Base-by-base conservation (phyloP, 2,113 vertebrate genomes). In the Mastomys natalensis region DNA sequence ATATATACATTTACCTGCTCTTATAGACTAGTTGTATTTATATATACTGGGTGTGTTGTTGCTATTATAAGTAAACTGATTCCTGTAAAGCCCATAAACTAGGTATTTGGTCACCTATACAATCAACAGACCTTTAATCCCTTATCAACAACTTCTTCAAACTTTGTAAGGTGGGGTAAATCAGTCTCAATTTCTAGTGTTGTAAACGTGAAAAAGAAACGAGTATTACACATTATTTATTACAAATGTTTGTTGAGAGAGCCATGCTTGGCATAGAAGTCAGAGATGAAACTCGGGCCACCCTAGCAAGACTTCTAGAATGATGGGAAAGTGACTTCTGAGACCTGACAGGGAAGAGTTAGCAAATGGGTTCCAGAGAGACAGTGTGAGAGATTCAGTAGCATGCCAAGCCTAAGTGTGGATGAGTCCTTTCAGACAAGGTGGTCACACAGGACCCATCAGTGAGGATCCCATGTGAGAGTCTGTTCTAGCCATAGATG, bases 61-160 rank as follows among this genome's bases (percentile, higher is more conserved):
- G 43, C 43, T 45, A 45, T 31, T 43, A 73, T 90, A 95, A 40
- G 78, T 90, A 78, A 90, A 68, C 29, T 84, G 88, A 94, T 76
- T 16, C 1, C n/a, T 84, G 58, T 16, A 29, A 62, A 26, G 37
- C 29, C n/a, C 12, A 24, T 40, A 60, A 84, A 24, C 16, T 66
- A 86, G 24, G 16, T 48, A 66, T 34, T 43, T 31, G 3, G 8
- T 19, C 15, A 45, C 58, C 60, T 29, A 84, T 62, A 45, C 2
- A 45, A 26, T 73, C 17, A 95, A 13, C 4, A 55, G 16, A 15
- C 43, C 87, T 91, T 76, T 77, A 95, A 24, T 74, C n/a, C 87
- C 77, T 60, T 94, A 29, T 62, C n/a, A 73, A 93, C 4, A 86
- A 34, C 5, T 17, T 86, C 31, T 34, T 12, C 40, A 82, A 77